A percentile compares a stretch with the other conserved stretches of the same genome.
Evolutionary conservation across 2,888 invertebrate species (phyloP).

Genomic region (Napeogenes sylphis): DNA sequence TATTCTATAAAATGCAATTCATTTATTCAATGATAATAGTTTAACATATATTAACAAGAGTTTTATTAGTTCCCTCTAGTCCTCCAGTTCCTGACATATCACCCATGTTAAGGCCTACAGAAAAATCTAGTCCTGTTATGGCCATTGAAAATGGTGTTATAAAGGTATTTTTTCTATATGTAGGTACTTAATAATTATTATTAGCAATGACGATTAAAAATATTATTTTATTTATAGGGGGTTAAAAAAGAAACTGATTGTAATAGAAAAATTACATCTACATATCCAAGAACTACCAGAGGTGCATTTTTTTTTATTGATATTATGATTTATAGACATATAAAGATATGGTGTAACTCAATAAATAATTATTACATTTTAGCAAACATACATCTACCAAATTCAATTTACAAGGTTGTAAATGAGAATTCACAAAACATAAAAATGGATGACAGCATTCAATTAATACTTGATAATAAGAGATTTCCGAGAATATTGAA

Average conservation of each 20-base stretch:
- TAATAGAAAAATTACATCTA: constrained; percentile 14
- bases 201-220: neutral
- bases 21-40: no score
- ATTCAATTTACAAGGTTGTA: constrained; percentile 63
- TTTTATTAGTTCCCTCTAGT: constrained; percentile 38
- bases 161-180: constrained; percentile 45
- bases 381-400: constrained; percentile 44
- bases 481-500: constrained; percentile 55
- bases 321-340: neutral
- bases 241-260: constrained; percentile 26
- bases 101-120: constrained; percentile 34
- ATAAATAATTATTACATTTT: constrained; percentile 31
- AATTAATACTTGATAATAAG: constrained; percentile 51
- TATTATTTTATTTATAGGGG: constrained; percentile 26
- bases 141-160: constrained; percentile 72
- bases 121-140: constrained; percentile 59
- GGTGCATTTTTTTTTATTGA: constrained; percentile 17
- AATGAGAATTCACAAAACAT: constrained; percentile 53
- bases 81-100: constrained; percentile 25
- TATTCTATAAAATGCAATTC: neutral
- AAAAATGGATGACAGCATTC: constrained; percentile 45
- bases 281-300: constrained; percentile 12
- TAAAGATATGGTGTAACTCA: neutral
- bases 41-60: neutral
- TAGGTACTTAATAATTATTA: neutral